Conservation (phyloP, 2,797 vertebrate genomes). For the Mus minutoides region DNA sequence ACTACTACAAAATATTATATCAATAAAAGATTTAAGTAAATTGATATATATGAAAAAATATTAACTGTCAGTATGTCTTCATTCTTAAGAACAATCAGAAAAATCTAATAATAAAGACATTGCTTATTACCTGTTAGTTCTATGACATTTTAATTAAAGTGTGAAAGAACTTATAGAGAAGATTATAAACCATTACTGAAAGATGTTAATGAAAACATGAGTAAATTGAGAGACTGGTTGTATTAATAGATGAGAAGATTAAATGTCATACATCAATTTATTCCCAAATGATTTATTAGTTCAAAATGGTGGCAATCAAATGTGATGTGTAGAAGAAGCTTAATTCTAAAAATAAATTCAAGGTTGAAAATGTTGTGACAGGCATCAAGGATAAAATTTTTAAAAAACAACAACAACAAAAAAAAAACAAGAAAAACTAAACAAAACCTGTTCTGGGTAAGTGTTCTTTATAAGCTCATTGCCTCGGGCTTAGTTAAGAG, state of each 20-base stretch:
- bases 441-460: background rate
- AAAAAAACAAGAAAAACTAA: too few relatives aligned
- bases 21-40: background rate
- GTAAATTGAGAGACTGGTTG: background rate
- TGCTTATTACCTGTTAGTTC: background rate
- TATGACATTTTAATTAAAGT: background rate
- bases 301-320: background rate
- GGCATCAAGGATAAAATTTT: background rate
- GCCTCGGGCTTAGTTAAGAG: background rate
- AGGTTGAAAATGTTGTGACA: background rate
- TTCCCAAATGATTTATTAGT: slow-evolving; percentile 9
- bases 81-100: background rate
- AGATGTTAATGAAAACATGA: background rate
- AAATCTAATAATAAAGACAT: background rate
- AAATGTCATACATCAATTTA: slow-evolving; percentile 21
- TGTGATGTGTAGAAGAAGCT: background rate
- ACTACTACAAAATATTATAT: background rate
- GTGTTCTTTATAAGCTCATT: background rate
- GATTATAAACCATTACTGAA: slow-evolving; percentile 10
- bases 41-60: background rate
- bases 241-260: background rate
- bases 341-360: slow-evolving; percentile 7
- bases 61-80: background rate
- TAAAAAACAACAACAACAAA: background rate
- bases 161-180: slow-evolving; percentile 20